A percentile compares a stretch with the other conserved stretches of the same genome.
Evolutionary conservation across 2,797 vertebrate species (phyloP).

Genomic region (Threskiornis aethiopicus): DNA sequence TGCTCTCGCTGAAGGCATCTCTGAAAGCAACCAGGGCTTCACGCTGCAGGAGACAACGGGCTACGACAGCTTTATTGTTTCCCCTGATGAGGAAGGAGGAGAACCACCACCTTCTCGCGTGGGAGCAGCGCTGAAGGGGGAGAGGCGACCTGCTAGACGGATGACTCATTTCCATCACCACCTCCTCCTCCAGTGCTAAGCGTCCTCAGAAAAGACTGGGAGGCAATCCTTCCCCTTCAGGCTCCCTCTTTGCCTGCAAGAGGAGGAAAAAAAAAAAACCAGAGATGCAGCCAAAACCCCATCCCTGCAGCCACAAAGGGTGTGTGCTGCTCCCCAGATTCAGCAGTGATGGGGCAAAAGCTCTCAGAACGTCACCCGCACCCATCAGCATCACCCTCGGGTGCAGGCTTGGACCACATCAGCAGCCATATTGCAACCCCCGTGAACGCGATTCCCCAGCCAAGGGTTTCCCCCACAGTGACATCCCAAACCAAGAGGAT

Average conservation of each 20-base stretch:
- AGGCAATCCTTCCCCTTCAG: not conserved
- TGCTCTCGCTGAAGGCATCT: accelerated
- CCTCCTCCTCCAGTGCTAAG: not conserved
- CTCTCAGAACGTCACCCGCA: not conserved
- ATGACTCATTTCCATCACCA: conserved; percentile 25
- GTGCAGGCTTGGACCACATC: not conserved
- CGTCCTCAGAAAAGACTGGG: not conserved
- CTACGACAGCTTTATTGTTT: not conserved
- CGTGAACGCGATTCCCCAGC: not conserved
- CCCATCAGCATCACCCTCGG: not conserved
- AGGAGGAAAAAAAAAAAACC: accelerated
- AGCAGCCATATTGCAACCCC: not conserved
- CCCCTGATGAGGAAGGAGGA: not conserved
- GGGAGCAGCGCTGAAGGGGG: not conserved
- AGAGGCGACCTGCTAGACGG: conserved; percentile 34
- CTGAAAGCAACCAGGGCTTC: not conserved
- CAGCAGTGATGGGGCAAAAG: not conserved
- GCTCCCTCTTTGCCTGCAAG: not conserved
- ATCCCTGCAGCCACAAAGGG: not conserved
- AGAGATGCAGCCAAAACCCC: not conserved
- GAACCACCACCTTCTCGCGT: not conserved
- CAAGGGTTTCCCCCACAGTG: not conserved
- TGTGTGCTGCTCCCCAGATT: not conserved
- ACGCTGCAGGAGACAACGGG: not conserved
- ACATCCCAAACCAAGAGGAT: not conserved